Percentiles rank a stretch among this genome's conserved stretches.
Evolutionary conservation across 2,113 vertebrate genomes (phyloP).

Genomic region (Onychorhynchus coronatus): DNA sequence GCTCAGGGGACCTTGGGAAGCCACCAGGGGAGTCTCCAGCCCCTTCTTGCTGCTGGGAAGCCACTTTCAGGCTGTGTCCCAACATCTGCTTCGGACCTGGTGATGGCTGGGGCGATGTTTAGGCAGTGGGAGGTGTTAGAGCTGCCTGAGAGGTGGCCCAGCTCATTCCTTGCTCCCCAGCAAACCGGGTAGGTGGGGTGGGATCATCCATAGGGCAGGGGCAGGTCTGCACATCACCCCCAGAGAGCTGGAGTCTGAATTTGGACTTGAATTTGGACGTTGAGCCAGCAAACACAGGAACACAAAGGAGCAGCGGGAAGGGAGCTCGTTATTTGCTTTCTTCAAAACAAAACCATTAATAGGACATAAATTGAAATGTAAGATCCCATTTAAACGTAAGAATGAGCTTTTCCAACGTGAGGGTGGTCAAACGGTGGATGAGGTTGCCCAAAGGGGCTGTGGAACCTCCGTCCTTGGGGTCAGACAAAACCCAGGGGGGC

Average conservation of each 20-base stretch:
- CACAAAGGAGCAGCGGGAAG: background rate
- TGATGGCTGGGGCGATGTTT: rapidly evolving
- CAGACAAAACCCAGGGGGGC: background rate
- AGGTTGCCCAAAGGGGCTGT: background rate
- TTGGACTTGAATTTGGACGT: background rate
- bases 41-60: rapidly evolving
- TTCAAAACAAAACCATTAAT: background rate
- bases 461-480: background rate
- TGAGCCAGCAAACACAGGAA: background rate
- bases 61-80: background rate
- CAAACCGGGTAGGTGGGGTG: no score
- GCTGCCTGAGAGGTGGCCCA: background rate
- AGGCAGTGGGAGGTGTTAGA: background rate
- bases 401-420: background rate
- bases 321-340: background rate
- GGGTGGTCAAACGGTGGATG: background rate
- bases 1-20: background rate
- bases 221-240: background rate
- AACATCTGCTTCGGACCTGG: background rate
- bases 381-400: background rate
- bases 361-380: background rate
- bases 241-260: background rate
- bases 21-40: background rate
- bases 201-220: background rate
- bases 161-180: background rate